Evolutionary conservation across 2,888 invertebrate genomes (phyloP), one percentile per base, ranked within the genome.

Genomic region (Leucoptera coffeella): DNA sequence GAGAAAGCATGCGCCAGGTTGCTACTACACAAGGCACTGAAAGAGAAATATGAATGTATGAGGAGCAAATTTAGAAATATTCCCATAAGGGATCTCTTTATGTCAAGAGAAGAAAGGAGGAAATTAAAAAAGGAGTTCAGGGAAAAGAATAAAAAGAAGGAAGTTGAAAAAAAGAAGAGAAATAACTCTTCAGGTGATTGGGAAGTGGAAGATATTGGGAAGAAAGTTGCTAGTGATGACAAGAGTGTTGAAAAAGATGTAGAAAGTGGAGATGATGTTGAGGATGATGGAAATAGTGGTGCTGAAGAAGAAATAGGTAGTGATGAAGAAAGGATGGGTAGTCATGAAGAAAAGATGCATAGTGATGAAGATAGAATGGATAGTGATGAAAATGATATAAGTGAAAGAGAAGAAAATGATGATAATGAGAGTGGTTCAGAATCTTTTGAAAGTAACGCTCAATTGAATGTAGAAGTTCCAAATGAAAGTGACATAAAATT

Each of bases 1-100:
- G 49, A 65, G 12, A 65, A 58, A 36, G 67, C 55, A 5, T 67
- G 59, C 38, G 65, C 69, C 2, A 45, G 69, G 22, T 36, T 69
- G 27, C 35, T 67, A 3, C 45, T 67, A 0, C 64, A 67, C 30
- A 69, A 67, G 32, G 39, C 53, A 2, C 32, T 69, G 24, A 53
- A 59, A 31, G 55, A 56, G 2, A 67, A 67, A 35, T 62, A 67
- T 35, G 55, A 51, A 29, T 40, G 41, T 6, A 47, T 69, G 1
- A 50, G 55, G 35, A 45, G 39, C 2, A 57, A 46, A 32, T 69
- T 61, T 34, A 44, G 47, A 2, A 50, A 58, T 39, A 47, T 65
- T 10, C 48, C 62, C 2, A 64, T 67, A 12, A 42, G 62, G 34
- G 67, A 69, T 26, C 40, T 69, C 6, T 47, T 67, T 2, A 62